Evolutionary conservation across 2,888 invertebrate species (phyloP), one percentile per base, ranked within the genome.

Genomic region (Drosophila longiperda): DNA sequence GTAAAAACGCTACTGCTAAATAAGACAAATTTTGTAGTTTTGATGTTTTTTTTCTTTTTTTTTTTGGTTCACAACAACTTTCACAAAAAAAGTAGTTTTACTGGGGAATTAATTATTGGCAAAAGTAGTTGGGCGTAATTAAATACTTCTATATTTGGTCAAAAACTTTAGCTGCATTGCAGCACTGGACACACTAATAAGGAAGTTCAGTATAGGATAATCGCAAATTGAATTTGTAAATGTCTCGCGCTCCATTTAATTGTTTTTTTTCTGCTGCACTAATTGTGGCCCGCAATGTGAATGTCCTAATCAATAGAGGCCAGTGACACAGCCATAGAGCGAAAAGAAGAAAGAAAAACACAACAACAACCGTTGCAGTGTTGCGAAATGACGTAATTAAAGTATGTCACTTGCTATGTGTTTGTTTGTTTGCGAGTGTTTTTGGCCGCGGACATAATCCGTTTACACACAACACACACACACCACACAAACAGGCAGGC

Each of bases 251-350:
- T 68, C 81, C 66, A 79, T 68, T 82, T 70, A 29, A 26, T 26
- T n/a, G 45, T 2, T 12, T n/a, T 55, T 48, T 50, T 29, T 26
- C n/a, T 63, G 59, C 54, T 53, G 66, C 68, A 50, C 72, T 70
- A 78, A 80, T 84, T 87, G 72, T 32, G 59, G 60, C 32, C 42
- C 36, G 72, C 81, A 66, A 72, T 85, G 85, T 84, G 81, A 87
- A 83, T 83, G 87, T 87, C 87, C 84, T 83, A 70, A 73, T 67
- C 63, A 82, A 85, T 79, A 73, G 83, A 74, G 83, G 81, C 86
- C 87, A 85, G 55, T 76, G 80, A 80, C 82, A 84, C 64, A 78
- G 55, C 65, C 23, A 26, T 45, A 45, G 45, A 23, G 45, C 45
- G 48, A 17, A 49, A 38, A 45, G 33, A 48, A 57, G 29, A 60